Evolutionary conservation across 2,113 vertebrate genomes (phyloP).

Genomic region (Cichladusa arquata): DNA sequence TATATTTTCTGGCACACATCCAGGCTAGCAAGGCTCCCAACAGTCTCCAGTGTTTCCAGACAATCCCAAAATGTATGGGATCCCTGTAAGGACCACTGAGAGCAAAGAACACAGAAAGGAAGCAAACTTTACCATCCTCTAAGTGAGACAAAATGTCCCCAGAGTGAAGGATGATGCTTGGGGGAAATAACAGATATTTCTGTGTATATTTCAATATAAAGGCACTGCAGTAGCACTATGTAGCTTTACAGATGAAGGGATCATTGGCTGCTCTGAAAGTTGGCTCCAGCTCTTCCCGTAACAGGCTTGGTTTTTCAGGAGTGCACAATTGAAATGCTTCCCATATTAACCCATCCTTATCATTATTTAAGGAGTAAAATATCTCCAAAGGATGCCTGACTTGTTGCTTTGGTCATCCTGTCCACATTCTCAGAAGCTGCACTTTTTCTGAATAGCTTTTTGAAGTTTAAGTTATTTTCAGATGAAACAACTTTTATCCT

Average conservation of each 20-base stretch:
- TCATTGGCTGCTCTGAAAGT: not conserved
- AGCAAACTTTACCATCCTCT: not conserved
- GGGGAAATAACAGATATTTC: not conserved
- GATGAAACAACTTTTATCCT: not conserved
- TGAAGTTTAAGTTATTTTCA: not conserved
- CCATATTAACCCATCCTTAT: not conserved
- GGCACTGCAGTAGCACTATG: not conserved
- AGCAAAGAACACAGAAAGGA: not conserved
- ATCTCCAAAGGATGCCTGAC: not conserved
- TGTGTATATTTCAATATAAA: not conserved
- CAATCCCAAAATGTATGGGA: not conserved
- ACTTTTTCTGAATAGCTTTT: not conserved
- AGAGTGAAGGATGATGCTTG: not conserved
- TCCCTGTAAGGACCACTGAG: not conserved
- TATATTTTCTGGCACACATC: constrained; percentile 30
- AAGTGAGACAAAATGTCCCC: not conserved
- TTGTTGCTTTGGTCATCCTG: not conserved
- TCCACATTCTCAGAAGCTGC: not conserved
- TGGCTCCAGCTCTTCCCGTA: not conserved
- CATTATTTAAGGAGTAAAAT: not conserved
- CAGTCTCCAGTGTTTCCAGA: not conserved
- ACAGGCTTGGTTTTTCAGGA: not conserved
- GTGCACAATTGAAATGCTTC: not conserved
- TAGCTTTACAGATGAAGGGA: not conserved
- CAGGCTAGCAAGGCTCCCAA: constrained; percentile 33